Evolutionary conservation across 1,140 invertebrate species (phyloP).

Genomic region (Fopius arisanus): DNA sequence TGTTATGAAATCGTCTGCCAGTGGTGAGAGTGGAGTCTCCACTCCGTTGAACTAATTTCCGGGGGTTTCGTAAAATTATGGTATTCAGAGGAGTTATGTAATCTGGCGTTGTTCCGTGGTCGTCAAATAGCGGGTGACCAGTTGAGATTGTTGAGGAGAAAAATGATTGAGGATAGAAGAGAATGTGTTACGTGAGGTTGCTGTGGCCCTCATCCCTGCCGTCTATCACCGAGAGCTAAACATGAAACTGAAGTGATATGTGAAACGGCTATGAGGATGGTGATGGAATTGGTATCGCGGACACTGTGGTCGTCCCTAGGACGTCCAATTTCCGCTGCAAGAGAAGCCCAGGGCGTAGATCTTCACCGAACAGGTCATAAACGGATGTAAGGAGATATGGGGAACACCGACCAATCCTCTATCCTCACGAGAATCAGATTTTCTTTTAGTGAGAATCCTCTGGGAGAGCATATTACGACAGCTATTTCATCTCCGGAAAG

Average conservation of each 20-base stretch:
- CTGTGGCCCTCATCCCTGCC: neutral
- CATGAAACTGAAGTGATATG: conserved; percentile 2
- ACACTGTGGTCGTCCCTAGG: neutral
- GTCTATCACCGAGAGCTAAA: neutral
- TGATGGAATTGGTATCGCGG: conserved; percentile 13
- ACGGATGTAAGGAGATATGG: neutral
- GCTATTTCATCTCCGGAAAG: neutral
- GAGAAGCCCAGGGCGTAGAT: neutral
- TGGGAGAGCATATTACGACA: neutral
- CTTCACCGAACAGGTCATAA: neutral
- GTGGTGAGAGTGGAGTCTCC: neutral
- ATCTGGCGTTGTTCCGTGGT: neutral
- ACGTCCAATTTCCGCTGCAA: neutral
- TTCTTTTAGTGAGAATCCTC: neutral
- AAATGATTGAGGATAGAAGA: neutral
- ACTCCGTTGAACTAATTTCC: neutral
- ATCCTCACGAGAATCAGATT: neutral
- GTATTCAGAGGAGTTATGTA: neutral
- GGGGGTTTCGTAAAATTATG: neutral
- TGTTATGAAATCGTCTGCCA: neutral
- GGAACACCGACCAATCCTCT: neutral
- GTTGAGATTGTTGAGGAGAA: neutral
- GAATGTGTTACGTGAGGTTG: neutral
- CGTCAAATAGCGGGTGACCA: neutral
- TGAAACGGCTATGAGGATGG: neutral